Evolutionary conservation across 2,797 vertebrate genomes (phyloP).

Genomic region (Euphonia xanthogaster): DNA sequence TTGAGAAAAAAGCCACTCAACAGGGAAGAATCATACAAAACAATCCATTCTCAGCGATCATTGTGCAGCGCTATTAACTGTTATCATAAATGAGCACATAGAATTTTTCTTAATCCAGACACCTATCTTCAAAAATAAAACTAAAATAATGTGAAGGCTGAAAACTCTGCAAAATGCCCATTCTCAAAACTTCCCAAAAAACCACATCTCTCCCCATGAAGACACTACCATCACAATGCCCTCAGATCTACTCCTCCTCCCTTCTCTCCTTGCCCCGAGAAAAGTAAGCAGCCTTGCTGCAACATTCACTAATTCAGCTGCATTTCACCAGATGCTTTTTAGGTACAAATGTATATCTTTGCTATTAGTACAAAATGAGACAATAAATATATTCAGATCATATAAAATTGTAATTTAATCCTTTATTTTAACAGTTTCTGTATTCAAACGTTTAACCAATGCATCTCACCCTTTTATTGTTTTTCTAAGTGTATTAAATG

Average conservation of each 20-base stretch:
- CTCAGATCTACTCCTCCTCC: neutral
- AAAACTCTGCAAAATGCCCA: neutral
- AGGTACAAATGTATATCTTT: neutral
- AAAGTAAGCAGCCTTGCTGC: neutral
- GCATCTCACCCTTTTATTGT: neutral
- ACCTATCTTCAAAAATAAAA: neutral
- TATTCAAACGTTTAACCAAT: neutral
- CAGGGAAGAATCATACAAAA: neutral
- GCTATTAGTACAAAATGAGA: neutral
- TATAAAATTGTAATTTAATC: neutral
- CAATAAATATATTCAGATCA: neutral
- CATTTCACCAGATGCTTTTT: neutral
- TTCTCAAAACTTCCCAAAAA: neutral
- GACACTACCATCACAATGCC: neutral
- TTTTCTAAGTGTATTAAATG: neutral
- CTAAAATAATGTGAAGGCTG: neutral
- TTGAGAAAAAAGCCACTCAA: neutral
- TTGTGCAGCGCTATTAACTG: neutral
- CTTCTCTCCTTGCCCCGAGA: neutral
- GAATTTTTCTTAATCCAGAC: neutral
- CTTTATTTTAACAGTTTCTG: neutral
- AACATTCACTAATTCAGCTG: neutral
- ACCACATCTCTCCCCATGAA: rapidly evolving
- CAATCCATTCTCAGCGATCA: neutral
- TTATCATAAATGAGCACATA: neutral